A percentile compares a stretch with the other conserved stretches of the same genome.
Evolutionary conservation across 2,888 invertebrate species (phyloP).

Genomic region (Heliconius hortense): DNA sequence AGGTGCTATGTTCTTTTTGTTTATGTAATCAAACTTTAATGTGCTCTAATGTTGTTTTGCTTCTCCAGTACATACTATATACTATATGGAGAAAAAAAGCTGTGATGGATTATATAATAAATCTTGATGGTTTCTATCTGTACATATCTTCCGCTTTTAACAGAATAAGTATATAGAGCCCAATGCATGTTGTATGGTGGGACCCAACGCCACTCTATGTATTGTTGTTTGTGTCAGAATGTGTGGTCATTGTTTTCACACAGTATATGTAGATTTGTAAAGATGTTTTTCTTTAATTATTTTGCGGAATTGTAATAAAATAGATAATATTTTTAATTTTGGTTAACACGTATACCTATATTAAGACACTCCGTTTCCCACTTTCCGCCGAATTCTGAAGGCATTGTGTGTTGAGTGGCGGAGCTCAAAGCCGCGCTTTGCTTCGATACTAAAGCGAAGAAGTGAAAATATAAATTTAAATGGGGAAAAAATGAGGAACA

Average conservation of each 20-base stretch:
- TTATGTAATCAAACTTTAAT: constrained; percentile 30
- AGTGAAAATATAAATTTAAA: no score
- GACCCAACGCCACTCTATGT: background rate
- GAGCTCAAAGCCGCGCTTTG: no score
- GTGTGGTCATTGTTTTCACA: background rate
- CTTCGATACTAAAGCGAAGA: no score
- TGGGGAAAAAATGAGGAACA: no score
- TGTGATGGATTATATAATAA: background rate
- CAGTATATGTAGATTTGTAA: background rate
- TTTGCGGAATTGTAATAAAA: background rate
- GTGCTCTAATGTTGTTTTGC: constrained; percentile 17
- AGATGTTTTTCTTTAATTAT: background rate
- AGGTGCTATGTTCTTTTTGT: constrained; percentile 29
- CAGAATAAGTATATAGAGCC: background rate
- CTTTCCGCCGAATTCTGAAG: no score
- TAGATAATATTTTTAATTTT: no score
- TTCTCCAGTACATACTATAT: constrained; percentile 1
- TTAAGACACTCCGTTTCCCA: no score
- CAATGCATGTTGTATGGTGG: no score
- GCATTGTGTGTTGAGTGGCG: no score
- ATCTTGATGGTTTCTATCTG: background rate
- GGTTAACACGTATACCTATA: no score
- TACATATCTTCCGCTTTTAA: background rate
- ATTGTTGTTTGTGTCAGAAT: background rate
- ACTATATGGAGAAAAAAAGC: background rate